Percentiles rank a stretch among this genome's conserved stretches.
phyloP scores from a whole-genome alignment of 2,888 invertebrate species.

The Sisyra nigra region DNA sequence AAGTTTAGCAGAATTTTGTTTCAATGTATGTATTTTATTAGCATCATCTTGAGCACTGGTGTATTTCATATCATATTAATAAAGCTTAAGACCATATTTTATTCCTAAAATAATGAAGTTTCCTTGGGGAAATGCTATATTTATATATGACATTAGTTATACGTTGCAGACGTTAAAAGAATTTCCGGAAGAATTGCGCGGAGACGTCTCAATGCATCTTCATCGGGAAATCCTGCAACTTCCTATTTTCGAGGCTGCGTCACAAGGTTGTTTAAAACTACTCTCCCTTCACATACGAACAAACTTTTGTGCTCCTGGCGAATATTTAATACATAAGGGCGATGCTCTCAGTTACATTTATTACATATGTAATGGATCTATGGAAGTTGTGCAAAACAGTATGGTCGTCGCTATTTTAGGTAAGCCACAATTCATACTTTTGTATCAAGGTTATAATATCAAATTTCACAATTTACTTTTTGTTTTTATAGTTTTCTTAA shows the following conservation, averaged over 20 bases:
- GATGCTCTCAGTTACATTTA: conserved; percentile 88
- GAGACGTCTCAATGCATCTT: conserved; percentile 90
- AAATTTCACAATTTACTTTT: conserved; percentile 1
- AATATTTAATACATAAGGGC: conserved; percentile 85
- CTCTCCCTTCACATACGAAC: conserved; percentile 83
- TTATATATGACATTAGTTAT: too few relatives aligned
- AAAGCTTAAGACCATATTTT: too few relatives aligned
- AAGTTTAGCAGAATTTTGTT: too few relatives aligned
- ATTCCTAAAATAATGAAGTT: too few relatives aligned
- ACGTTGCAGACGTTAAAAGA: conserved; percentile 74
- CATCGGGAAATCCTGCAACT: conserved; percentile 87
- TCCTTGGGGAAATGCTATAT: too few relatives aligned
- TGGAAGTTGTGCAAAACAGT: conserved; percentile 91
- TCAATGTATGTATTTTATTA: too few relatives aligned
- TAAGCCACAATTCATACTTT: conserved; percentile 31
- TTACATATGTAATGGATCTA: conserved; percentile 91
- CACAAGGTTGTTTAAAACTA: conserved; percentile 86
- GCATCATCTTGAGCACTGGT: too few relatives aligned
- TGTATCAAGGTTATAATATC: too few relatives aligned
- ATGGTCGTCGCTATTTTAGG: conserved; percentile 96
- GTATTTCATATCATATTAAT: too few relatives aligned
- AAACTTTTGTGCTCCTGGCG: conserved; percentile 93
- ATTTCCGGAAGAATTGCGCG: conserved; percentile 89
- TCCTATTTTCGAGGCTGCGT: conserved; percentile 88
- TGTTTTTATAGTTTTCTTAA: too few relatives aligned